Percentiles rank a stretch among this genome's conserved stretches.
Evolutionary conservation across 2,888 invertebrate genomes (phyloP).

Genomic region (Agrotis exclamationis): DNA sequence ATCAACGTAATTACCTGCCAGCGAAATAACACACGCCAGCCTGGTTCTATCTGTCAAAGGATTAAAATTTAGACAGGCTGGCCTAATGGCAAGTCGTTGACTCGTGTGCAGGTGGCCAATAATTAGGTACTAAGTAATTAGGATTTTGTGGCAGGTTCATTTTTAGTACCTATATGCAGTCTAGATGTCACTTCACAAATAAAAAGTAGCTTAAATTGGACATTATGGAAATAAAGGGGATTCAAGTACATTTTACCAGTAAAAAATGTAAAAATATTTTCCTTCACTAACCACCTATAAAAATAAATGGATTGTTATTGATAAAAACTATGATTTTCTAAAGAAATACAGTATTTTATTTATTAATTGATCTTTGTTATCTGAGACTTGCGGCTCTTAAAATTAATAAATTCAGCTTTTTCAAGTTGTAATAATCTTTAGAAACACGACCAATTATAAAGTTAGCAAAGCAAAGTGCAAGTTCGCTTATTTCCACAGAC

Average conservation of each 20-base stretch:
- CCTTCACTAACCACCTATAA: too few species aligned
- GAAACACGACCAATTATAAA: conserved; percentile 24
- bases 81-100: conserved; percentile 18
- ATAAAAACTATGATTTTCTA: too few species aligned
- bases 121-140: conserved; percentile 16
- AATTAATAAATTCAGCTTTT: not conserved
- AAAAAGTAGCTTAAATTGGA: not conserved
- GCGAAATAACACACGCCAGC: conserved; percentile 23
- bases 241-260: too few species aligned
- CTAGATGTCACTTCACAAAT: not conserved
- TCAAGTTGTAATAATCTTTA: not conserved
- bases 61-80: conserved; percentile 29
- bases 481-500: not conserved
- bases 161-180: not conserved
- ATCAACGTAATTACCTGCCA: conserved; percentile 41
- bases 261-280: too few species aligned
- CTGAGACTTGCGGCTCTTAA: not conserved
- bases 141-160: not conserved
- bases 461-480: conserved; percentile 1
- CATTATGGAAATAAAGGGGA: too few species aligned
- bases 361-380: not conserved
- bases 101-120: conserved; percentile 28
- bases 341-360: not conserved
- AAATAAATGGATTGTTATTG: too few species aligned
- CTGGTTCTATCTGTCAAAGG: conserved; percentile 47